These are phyloP conservation scores for Phortica okadai DNA, from an alignment of 2,888 invertebrate species.

Conservation along the genomic window DNA sequence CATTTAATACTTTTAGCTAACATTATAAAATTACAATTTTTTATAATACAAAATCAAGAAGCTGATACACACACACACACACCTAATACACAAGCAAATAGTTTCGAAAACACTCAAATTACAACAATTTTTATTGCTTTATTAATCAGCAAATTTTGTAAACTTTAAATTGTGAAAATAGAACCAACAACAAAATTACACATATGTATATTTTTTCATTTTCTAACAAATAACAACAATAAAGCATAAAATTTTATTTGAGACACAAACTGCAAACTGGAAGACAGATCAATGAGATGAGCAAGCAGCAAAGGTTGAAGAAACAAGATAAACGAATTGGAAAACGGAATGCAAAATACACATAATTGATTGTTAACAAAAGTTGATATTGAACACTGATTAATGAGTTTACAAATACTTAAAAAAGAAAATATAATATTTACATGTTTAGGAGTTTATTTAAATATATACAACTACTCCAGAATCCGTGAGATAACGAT, in stretches of 20 bases:
- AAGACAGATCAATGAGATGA: no score
- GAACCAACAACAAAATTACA: no score
- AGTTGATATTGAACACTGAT: conserved; percentile 38
- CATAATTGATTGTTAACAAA: conserved; percentile 64
- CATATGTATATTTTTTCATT: no score
- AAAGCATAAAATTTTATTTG: no score
- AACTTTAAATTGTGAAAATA: no score
- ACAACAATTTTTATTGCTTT: no score
- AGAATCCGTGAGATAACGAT: conserved; percentile 36
- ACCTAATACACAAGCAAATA: conserved; percentile 49
- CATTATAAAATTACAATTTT: no score
- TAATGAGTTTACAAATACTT: conserved; percentile 42
- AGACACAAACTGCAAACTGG: no score
- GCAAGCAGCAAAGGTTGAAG: no score
- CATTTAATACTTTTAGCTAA: background rate
- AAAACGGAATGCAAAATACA: conserved; percentile 62
- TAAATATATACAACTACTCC: conserved; percentile 33
- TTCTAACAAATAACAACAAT: no score
- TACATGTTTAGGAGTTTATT: conserved; percentile 65
- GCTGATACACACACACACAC: conserved; percentile 33
- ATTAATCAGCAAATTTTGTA: no score
- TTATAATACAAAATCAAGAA: conserved; percentile 36
- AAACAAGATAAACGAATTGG: conserved; percentile 48
- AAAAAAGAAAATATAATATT: conserved; percentile 53
- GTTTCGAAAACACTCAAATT: no score